Evolutionary conservation across 2,113 vertebrate species (phyloP).

Genomic region (Fregata magnificens): DNA sequence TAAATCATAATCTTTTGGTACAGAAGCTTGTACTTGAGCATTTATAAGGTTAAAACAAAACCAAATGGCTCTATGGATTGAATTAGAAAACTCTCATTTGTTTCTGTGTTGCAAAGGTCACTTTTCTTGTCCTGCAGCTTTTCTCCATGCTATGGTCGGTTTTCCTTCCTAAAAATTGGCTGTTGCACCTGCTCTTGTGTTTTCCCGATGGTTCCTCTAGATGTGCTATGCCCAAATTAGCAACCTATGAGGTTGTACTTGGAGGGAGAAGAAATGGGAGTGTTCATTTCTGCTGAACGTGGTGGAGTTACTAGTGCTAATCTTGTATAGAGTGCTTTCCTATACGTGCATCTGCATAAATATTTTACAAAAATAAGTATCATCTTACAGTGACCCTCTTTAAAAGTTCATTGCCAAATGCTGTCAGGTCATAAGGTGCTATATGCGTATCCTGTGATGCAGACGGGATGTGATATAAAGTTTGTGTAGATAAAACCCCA

Average conservation of each 20-base stretch:
- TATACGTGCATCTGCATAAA: not conserved
- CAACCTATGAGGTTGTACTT: not conserved
- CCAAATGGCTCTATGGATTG: not conserved
- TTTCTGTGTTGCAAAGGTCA: not conserved
- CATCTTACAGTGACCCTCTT: not conserved
- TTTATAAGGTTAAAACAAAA: not conserved
- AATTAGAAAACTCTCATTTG: not conserved
- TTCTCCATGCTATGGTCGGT: not conserved
- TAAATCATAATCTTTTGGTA: not conserved
- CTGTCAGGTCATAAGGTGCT: not conserved
- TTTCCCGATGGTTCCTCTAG: not conserved
- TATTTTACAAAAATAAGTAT: not conserved
- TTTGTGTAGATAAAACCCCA: not conserved
- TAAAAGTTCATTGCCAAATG: not conserved
- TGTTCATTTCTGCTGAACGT: not conserved
- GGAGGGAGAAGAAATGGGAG: not conserved
- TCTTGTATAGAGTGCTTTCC: not conserved
- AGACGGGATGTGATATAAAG: accelerated
- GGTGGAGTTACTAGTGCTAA: not conserved
- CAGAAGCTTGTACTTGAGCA: not conserved
- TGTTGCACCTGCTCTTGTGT: not conserved
- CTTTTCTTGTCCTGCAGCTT: not conserved
- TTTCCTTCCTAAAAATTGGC: not conserved
- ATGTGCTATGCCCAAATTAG: not conserved
- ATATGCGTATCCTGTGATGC: accelerated